Evolutionary conservation across 2,888 invertebrate genomes (phyloP), one percentile per base, ranked within the genome.

Genomic region (Taenaris catops): DNA sequence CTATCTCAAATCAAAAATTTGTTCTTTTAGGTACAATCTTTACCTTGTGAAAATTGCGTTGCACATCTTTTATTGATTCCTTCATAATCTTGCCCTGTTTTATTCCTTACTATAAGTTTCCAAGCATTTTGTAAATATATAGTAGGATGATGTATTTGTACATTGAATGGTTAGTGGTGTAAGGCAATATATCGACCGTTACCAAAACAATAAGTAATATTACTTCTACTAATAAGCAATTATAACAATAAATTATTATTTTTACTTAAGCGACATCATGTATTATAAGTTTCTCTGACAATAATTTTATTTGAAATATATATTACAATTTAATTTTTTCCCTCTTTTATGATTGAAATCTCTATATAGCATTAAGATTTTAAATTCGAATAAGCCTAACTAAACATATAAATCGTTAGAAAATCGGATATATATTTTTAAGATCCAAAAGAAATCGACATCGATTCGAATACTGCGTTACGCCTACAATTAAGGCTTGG

Each of bases 101-200:
- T 32, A 32, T 8, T 27, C 31, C 1, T 11, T 27, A 23, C 19
- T 33, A 20, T 25, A 25, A 10, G 19, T 25, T 28, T 23, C 14
- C 3, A 17, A 12, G 19, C 23, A 31, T 25, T n/a, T 19, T 43
- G 38, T 43, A 23, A 35, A 35, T 42, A 25, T 34, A 25, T 29
- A 8, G 14, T 18, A 19, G 12, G 16, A 7, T 23, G 10, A 17
- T 5, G 8, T 27, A 24, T 27, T 24, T 33, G 35, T 39, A 38
- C 21, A 34, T 40, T 38, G 18, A 35, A 31, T 25, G 34, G 42
- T 34, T 34, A 43, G 36, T 35, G 38, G 29, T 35, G 23, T 41
- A 36, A 38, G 36, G 41, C 34, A 25, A 33, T 32, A 37, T 37
- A 23, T 34, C 31, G 34, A 34, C 37, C 34, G 40, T 44, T 41